Evolutionary conservation across 2,888 invertebrate species (phyloP).

Genomic region (Drosophila mulleri): DNA sequence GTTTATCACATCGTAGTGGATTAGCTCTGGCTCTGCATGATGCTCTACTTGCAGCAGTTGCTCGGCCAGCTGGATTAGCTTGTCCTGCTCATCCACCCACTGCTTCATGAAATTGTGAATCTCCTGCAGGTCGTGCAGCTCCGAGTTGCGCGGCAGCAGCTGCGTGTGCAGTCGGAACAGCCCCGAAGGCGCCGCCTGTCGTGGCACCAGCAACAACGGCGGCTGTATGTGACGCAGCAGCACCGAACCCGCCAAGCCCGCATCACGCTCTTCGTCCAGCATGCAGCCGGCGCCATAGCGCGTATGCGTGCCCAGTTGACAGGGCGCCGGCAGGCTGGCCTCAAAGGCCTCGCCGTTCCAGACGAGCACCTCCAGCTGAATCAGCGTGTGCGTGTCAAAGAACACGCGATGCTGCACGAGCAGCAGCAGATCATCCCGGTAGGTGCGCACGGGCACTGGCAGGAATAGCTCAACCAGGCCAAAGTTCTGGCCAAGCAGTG

Average conservation of each 20-base stretch:
- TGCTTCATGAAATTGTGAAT: conserved; percentile 73
- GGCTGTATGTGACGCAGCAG: conserved; percentile 69
- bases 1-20: conserved; percentile 39
- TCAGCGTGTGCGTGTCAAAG: conserved; percentile 81
- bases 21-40: neutral
- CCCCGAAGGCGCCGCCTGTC: conserved; percentile 79
- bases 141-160: conserved; percentile 78
- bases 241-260: conserved; percentile 80
- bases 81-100: conserved; percentile 79
- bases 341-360: conserved; percentile 85
- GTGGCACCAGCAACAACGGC: conserved; percentile 82
- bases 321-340: conserved; percentile 79
- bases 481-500: conserved; percentile 82
- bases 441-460: conserved; percentile 83
- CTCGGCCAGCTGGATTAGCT: conserved; percentile 48
- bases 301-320: conserved; percentile 68
- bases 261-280: conserved; percentile 80
- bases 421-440: conserved; percentile 84
- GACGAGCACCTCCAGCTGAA: conserved; percentile 83
- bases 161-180: conserved; percentile 80
- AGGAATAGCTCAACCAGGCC: conserved; percentile 83
- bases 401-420: conserved; percentile 84
- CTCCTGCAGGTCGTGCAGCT: conserved; percentile 78
- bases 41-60: conserved; percentile 18
- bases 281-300: conserved; percentile 81